Evolutionary conservation across 1,140 invertebrate genomes (phyloP), one percentile per base, ranked within the genome.

Genomic region (Proctacanthus coquilletti): DNA sequence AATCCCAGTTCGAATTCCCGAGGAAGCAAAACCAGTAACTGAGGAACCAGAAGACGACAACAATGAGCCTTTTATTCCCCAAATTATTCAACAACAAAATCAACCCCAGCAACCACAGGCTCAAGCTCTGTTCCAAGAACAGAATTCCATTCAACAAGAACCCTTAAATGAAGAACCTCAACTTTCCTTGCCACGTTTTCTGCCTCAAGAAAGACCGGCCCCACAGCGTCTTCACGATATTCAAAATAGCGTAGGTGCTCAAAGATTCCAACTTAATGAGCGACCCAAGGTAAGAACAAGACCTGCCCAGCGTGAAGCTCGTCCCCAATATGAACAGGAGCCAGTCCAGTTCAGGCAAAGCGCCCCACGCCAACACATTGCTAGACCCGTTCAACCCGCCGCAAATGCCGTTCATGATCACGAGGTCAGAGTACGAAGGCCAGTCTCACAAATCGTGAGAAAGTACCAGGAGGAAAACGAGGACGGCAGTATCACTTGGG

Each of bases 401-500:
- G 41, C 50, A 3, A 43, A 50, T 5, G 48, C 13, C 51, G 51
- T 13, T 45, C 43, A 0, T 39, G 51, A 32, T n/a, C 5, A 17
- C 30, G 30, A n/a, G 13, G 5, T 17, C 30, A 32, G 6, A 6
- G 18, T 13, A 32, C 30, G 48, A 33, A 35, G 51, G 48, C 75
- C 80, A 2, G 76, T 78, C 2, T 73, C 75, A 11, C 77, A 83
- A 64, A 79, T 79, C 44, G 63, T 75, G 34, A 64, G 72, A 23
- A 76, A 76, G 64, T 86, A 75, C 60, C 71, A 79, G 31, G 78
- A 82, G 36, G 81, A 84, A 48, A 83, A 84, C 47, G 65, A 72
- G 25, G 83, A 85, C 45, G 83, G 83, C 5, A 82, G 75, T 42
- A 85, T 85, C 39, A 80, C 78, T 1, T 86, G 82, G 82, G 83